These are phyloP conservation scores for Ellobium chinense DNA, from an alignment of 2,888 invertebrate species.

Conservation along the genomic window DNA sequence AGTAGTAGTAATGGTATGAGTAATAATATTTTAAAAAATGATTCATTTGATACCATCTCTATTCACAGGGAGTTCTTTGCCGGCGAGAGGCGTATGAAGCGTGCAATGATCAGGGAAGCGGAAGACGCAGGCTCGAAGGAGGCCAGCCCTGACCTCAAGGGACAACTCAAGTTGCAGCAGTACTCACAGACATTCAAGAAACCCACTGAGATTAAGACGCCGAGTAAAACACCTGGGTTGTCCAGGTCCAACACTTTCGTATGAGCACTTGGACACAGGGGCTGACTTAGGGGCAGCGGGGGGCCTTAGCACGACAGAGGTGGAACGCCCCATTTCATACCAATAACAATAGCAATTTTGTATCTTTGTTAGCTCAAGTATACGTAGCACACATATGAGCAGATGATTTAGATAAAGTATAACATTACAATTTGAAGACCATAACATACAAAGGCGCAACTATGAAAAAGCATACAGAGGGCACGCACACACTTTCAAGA, in stretches of 20 bases:
- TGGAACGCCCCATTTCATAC: too few relatives aligned
- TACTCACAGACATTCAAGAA: constrained; percentile 42
- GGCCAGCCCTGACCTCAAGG: constrained; percentile 40
- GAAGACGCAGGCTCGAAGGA: constrained; percentile 34
- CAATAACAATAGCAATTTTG: too few relatives aligned
- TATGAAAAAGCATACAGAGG: too few relatives aligned
- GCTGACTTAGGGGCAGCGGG: background rate
- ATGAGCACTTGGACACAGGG: background rate
- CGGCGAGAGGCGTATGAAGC: constrained; percentile 24
- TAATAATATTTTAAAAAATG: background rate
- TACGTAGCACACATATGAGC: too few relatives aligned
- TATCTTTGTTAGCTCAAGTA: too few relatives aligned
- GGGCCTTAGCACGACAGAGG: too few relatives aligned
- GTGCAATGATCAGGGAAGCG: constrained; percentile 14
- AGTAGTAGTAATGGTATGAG: background rate
- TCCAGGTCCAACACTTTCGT: constrained; percentile 15
- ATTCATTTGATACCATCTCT: background rate
- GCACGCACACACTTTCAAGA: too few relatives aligned
- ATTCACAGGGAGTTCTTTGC: constrained; percentile 30
- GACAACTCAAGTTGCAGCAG: background rate
- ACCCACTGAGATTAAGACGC: background rate
- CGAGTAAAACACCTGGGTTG: background rate
- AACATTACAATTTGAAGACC: too few relatives aligned
- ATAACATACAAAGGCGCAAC: too few relatives aligned
- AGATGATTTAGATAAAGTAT: too few relatives aligned